A percentile compares a stretch with the other conserved stretches of the same genome.
Conservation (phyloP, 2,113 vertebrate genomes). For the Panthera uncia region DNA sequence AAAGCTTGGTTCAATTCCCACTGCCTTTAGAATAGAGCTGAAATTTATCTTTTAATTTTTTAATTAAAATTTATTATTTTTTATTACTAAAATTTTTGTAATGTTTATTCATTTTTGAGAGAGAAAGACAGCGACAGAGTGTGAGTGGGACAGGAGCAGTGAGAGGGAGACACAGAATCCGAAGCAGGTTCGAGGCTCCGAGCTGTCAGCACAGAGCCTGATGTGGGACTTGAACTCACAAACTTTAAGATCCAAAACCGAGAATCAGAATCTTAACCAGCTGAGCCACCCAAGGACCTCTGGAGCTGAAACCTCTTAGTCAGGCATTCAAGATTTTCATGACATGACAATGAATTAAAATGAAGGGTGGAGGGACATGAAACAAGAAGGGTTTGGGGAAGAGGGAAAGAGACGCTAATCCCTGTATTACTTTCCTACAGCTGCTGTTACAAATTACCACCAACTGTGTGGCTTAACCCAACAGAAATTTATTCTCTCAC, state of each 20-base stretch:
- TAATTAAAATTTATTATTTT: background rate
- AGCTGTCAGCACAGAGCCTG: no score
- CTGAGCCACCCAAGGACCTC: background rate
- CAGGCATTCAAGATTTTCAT: background rate
- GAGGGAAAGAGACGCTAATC: background rate
- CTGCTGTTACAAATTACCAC: background rate
- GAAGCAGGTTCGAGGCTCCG: no score
- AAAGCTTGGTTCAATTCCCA: background rate
- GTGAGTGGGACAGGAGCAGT: background rate
- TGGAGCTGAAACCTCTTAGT: background rate
- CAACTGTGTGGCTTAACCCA: background rate
- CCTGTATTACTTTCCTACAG: background rate
- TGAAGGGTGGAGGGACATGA: background rate
- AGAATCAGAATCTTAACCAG: background rate
- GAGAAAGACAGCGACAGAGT: background rate
- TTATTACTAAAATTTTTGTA: no score
- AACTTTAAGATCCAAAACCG: no score
- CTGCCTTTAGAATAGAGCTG: background rate
- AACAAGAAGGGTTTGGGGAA: background rate
- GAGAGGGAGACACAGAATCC: background rate
- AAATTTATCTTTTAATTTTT: background rate
- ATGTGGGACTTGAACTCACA: background rate
- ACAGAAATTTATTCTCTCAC: background rate
- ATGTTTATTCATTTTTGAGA: no score
- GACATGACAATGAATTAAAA: background rate